Conservation (phyloP, 2,113 vertebrate genomes). For the Butorides virescens region DNA sequence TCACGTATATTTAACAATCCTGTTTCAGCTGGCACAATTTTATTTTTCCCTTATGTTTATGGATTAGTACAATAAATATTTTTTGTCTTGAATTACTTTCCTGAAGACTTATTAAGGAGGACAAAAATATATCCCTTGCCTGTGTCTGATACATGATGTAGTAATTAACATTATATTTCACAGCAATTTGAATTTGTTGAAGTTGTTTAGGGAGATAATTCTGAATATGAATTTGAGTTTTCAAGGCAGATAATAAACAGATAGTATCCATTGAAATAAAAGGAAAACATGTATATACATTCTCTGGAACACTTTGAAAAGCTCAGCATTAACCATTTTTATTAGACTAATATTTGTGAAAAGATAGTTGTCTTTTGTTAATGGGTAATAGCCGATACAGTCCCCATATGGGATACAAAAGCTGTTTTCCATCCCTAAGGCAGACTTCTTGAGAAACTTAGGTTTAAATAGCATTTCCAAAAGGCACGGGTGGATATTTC, state of each 20-base stretch:
- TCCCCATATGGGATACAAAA: neutral
- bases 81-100: neutral
- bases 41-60: neutral
- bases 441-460: neutral
- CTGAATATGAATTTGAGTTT: neutral
- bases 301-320: neutral
- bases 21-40: neutral
- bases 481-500: neutral
- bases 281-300: neutral
- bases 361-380: neutral
- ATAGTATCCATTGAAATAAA: neutral
- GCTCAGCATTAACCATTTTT: neutral
- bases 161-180: neutral
- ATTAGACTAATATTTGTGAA: neutral
- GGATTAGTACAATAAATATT: neutral
- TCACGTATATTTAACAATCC: neutral
- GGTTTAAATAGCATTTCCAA: neutral
- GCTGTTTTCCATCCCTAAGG: neutral
- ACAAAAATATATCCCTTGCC: neutral
- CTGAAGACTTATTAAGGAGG: neutral
- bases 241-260: neutral
- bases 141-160: neutral
- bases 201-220: neutral
- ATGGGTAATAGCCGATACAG: neutral
- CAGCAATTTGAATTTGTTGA: neutral